Evolutionary conservation across 2,797 vertebrate genomes (phyloP).

Genomic region (Darevskia mixta): DNA sequence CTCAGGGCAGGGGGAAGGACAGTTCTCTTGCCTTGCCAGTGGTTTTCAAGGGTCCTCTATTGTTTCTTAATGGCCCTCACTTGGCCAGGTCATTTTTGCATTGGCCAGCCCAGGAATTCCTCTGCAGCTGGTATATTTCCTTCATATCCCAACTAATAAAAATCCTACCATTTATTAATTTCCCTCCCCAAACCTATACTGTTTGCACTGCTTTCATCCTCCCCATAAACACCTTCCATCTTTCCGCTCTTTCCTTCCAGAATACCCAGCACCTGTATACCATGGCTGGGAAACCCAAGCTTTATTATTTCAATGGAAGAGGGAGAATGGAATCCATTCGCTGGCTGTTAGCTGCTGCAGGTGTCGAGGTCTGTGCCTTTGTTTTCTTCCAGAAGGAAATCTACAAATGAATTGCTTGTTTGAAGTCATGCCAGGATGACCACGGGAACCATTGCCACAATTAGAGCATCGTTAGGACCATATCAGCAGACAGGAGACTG

Average conservation of each 20-base stretch:
- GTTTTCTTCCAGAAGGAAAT: not conserved
- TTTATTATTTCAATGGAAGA: constrained; percentile 87
- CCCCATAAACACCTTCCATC: not conserved
- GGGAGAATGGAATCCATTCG: constrained; percentile 88
- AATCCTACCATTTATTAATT: no score
- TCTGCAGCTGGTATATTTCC: no score
- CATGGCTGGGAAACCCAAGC: constrained; percentile 82
- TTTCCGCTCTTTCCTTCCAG: not conserved
- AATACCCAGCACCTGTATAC: not conserved
- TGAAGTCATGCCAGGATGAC: not conserved
- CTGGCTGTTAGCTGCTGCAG: constrained; percentile 85
- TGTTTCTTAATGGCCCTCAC: no score
- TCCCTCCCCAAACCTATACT: no score
- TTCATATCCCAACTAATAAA: no score
- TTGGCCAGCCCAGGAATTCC: no score
- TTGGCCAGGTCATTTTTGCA: no score
- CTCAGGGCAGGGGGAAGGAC: no score
- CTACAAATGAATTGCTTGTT: not conserved
- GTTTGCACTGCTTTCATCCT: not conserved
- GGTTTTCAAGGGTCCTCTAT: no score
- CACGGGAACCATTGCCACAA: not conserved
- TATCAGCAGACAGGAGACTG: not conserved
- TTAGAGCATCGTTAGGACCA: not conserved
- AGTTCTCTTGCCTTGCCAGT: no score
- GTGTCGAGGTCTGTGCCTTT: constrained; percentile 77